Evolutionary conservation across 2,888 invertebrate species (phyloP), one percentile per base, ranked within the genome.

Genomic region (Sinelater perroti): DNA sequence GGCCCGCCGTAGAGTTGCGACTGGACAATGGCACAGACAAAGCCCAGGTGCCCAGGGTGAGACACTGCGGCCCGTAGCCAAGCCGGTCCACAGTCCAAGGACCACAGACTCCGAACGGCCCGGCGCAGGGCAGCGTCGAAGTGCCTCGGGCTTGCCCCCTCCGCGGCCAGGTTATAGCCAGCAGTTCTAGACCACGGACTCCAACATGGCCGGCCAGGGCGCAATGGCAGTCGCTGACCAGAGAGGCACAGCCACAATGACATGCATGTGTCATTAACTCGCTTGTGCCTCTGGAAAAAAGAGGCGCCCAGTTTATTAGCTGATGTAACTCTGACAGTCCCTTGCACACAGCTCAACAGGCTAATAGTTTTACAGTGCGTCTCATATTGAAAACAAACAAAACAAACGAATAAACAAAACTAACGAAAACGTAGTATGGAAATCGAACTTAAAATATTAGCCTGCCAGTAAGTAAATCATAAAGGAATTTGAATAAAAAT

Each of bases 231-330:
- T 54, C 61, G 66, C 49, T 64, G 66, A 52, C 53, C 56, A 62
- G 66, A 76, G 76, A 76, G 76, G 76, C 76, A 77, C 76, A 76
- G 75, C 75, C 75, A 73, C 72, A 76, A 76, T 75, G 75, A 76
- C 75, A 75, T 71, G 67, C 66, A 65, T 67, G 67, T 68, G 70
- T 70, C 74, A 74, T 74, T 73, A 76, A 74, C 73, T 69, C 74
- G 77, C 77, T 77, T 74, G 78, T 77, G 78, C 78, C 78, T 78
- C 78, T 78, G 78, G 75, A 78, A 76, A 76, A 76, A 72, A 77
- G 75, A 77, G 73, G 72, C 74, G 75, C 71, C 75, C 73, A 75
- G 72, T 75, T 77, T 76, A 76, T 66, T 58, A 68, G 67, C 63
- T 66, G 56, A 60, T 42, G 50, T 46, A 45, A 50, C 46, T 62